Conservation (phyloP, 1,140 invertebrate species). For the Megalonaias nervosa region DNA sequence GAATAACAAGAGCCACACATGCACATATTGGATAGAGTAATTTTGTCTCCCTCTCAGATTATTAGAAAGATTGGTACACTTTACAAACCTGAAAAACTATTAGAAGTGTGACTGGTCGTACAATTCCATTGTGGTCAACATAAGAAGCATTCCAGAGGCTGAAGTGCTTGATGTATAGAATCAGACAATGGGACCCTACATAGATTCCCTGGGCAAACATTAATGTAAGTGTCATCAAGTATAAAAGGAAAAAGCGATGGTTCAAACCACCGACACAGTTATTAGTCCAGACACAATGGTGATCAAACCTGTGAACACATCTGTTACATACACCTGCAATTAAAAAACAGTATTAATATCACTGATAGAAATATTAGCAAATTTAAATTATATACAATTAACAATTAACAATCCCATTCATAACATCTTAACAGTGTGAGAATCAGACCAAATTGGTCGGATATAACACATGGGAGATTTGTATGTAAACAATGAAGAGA, state of each 20-base stretch:
- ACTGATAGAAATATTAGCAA: neutral
- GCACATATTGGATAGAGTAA: neutral
- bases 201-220: slow-evolving; percentile 61
- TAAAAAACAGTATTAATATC: neutral
- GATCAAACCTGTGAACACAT: slow-evolving; percentile 71
- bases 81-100: slow-evolving; percentile 60
- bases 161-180: slow-evolving; percentile 42
- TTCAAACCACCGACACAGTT: slow-evolving; percentile 69
- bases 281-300: slow-evolving; percentile 72
- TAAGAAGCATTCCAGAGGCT: slow-evolving; percentile 55
- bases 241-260: slow-evolving; percentile 64
- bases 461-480: too few species aligned
- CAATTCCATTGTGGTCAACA: slow-evolving; percentile 45
- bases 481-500: too few species aligned
- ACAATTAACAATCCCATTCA: neutral
- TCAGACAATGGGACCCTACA: slow-evolving; percentile 44
- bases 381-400: neutral
- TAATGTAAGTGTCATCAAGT: slow-evolving; percentile 58
- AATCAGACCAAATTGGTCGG: neutral
- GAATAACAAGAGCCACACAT: neutral
- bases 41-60: neutral
- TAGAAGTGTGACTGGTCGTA: slow-evolving; percentile 52
- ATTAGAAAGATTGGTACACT: neutral
- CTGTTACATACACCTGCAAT: slow-evolving; percentile 65
- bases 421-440: neutral